phyloP scores from a whole-genome alignment of 2,888 invertebrate species.

The Netelia melanura region DNA sequence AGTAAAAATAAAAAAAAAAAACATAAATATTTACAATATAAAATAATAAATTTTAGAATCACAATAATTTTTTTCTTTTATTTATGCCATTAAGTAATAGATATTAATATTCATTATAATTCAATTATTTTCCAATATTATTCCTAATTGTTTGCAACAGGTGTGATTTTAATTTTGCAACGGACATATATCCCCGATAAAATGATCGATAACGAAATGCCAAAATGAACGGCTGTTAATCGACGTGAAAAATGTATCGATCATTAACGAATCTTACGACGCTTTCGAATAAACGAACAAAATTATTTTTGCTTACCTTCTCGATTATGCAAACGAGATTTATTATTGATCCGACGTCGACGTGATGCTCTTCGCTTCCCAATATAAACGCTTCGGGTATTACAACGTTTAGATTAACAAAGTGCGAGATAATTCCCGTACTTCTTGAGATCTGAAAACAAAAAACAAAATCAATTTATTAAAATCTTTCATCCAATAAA shows the following conservation, averaged over 20 bases:
- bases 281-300: background rate
- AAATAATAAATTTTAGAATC: background rate
- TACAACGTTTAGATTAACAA: constrained; percentile 94
- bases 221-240: background rate
- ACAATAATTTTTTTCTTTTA: background rate
- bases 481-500: background rate
- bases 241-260: constrained; percentile 35
- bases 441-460: constrained; percentile 91
- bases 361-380: constrained; percentile 93
- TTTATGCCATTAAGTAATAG: background rate
- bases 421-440: constrained; percentile 93
- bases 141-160: background rate
- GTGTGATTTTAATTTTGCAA: background rate
- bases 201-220: background rate
- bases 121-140: background rate
- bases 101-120: background rate
- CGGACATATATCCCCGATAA: too few relatives aligned
- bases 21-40: background rate
- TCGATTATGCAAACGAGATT: constrained; percentile 96
- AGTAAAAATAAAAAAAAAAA: too few relatives aligned
- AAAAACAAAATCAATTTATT: constrained; percentile 11
- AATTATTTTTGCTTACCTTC: constrained; percentile 88
- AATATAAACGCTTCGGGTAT: constrained; percentile 96
- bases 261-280: background rate
- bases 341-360: constrained; percentile 95